These are phyloP conservation scores for Carassius auratus DNA, from an alignment of 2,113 vertebrate genomes.

Conservation along the genomic window DNA sequence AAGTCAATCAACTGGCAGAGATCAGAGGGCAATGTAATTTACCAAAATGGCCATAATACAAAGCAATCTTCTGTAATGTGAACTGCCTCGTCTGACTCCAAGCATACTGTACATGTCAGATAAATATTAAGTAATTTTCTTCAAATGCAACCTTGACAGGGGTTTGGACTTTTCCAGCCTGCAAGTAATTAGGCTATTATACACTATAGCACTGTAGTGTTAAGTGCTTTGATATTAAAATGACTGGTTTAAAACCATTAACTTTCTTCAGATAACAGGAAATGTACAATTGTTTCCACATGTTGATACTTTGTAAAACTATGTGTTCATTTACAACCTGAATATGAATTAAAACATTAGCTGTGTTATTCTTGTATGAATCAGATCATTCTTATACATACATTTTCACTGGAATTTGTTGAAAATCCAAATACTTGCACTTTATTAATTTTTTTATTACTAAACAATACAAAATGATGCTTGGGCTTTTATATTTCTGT, in stretches of 20 bases:
- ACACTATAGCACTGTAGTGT: conserved; percentile 62
- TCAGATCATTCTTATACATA: conserved; percentile 24
- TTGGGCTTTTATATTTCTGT: neutral
- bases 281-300: conserved; percentile 74
- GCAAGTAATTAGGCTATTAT: conserved; percentile 76
- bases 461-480: neutral
- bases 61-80: conserved; percentile 79
- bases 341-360: conserved; percentile 42
- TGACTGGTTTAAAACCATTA: conserved; percentile 78
- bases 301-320: conserved; percentile 64
- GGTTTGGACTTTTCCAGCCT: conserved; percentile 68
- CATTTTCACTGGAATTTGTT: neutral
- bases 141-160: conserved; percentile 73
- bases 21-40: conserved; percentile 80
- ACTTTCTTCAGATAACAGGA: conserved; percentile 72
- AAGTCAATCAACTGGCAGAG: conserved; percentile 77
- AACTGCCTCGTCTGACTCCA: conserved; percentile 72
- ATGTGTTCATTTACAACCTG: conserved; percentile 6
- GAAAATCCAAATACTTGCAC: neutral
- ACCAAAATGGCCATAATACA: conserved; percentile 75
- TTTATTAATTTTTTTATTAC: neutral
- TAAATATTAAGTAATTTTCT: conserved; percentile 78
- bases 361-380: conserved; percentile 31
- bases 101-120: conserved; percentile 78
- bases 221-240: conserved; percentile 83